Evolutionary conservation across 2,888 invertebrate species (phyloP).

Genomic region (Patella ulyssiponensis): DNA sequence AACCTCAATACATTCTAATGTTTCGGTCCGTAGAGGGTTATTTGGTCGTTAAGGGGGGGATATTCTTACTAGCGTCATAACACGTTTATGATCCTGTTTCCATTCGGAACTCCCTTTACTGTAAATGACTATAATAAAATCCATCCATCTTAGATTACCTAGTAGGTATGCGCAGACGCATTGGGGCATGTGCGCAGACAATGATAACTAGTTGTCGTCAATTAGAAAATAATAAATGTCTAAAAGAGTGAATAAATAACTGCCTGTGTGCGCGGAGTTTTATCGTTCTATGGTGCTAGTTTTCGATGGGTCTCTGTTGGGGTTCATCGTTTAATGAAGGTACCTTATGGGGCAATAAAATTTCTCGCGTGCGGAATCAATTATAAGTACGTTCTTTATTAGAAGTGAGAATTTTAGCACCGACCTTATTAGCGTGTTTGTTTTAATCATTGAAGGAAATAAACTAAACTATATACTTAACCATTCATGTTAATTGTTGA

Average conservation of each 20-base stretch:
- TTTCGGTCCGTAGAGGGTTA: background rate
- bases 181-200: constrained; percentile 12
- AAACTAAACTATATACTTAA: too few relatives aligned
- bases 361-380: too few relatives aligned
- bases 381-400: too few relatives aligned
- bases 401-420: too few relatives aligned
- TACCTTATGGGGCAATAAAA: too few relatives aligned
- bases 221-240: constrained; percentile 21
- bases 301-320: too few relatives aligned
- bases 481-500: too few relatives aligned
- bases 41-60: background rate
- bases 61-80: constrained; percentile 1
- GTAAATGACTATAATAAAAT: background rate
- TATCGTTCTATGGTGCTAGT: background rate
- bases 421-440: too few relatives aligned
- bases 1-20: constrained; percentile 9
- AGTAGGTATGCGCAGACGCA: background rate
- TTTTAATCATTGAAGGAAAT: too few relatives aligned
- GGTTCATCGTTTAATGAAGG: too few relatives aligned
- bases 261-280: background rate
- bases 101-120: background rate
- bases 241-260: constrained; percentile 7
- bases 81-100: constrained; percentile 1
- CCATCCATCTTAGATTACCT: background rate
- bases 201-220: constrained; percentile 1